Conservation (phyloP, 2,113 vertebrate genomes). For the Scalopus aquaticus region DNA sequence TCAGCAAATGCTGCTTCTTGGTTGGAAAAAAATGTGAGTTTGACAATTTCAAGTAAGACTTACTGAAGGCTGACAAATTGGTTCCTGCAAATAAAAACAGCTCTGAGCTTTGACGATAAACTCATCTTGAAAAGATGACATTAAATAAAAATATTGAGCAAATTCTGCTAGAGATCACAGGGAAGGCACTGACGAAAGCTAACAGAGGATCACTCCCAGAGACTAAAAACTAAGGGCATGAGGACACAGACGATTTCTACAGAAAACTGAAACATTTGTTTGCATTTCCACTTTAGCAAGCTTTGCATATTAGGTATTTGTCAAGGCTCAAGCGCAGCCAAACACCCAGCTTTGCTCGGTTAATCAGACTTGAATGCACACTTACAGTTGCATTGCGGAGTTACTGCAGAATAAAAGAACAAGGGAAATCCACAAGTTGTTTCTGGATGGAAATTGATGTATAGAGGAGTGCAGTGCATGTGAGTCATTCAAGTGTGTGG, state of each 20-base stretch:
- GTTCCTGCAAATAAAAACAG: neutral
- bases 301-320: too few species aligned
- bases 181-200: neutral
- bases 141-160: neutral
- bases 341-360: neutral
- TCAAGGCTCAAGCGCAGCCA: neutral
- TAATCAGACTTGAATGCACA: fast-evolving
- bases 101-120: neutral
- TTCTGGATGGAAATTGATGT: neutral
- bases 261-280: neutral
- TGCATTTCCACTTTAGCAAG: neutral
- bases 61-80: neutral
- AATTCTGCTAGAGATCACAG: neutral
- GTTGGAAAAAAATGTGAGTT: neutral
- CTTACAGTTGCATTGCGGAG: neutral
- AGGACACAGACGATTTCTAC: neutral
- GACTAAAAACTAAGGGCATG: neutral
- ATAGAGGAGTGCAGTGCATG: too few species aligned
- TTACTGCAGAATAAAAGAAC: neutral
- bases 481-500: neutral
- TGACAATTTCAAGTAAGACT: neutral
- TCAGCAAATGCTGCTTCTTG: neutral
- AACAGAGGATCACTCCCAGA: neutral
- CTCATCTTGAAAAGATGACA: neutral
- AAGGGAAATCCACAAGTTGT: neutral